A percentile compares a stretch with the other conserved stretches of the same genome.
These are phyloP conservation scores for Hemibagrus guttatus DNA, from an alignment of 2,797 vertebrate species.

Conservation along the genomic window DNA sequence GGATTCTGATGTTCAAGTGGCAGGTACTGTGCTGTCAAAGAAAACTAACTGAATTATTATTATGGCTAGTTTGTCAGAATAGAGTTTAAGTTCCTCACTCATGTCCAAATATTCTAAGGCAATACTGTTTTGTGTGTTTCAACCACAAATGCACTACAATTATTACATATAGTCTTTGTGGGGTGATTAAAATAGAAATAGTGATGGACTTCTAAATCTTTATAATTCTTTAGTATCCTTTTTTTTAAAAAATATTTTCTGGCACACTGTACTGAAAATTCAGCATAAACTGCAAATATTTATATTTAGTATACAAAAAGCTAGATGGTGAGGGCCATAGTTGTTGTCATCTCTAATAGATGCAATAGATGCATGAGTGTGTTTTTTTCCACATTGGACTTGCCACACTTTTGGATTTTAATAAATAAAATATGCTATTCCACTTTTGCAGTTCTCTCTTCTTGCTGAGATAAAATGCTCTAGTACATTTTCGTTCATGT, in stretches of 20 bases:
- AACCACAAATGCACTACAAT: neutral
- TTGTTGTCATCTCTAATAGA: slow-evolving; percentile 33
- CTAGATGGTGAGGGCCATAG: neutral
- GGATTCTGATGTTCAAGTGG: neutral
- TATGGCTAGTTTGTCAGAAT: neutral
- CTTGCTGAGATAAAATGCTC: slow-evolving; percentile 43
- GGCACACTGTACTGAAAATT: neutral
- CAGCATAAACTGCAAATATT: neutral
- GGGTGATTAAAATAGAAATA: neutral
- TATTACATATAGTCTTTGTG: neutral
- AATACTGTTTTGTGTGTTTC: neutral
- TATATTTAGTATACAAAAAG: neutral
- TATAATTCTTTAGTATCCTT: neutral
- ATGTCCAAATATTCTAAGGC: neutral
- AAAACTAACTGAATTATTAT: neutral
- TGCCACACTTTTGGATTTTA: slow-evolving; percentile 49
- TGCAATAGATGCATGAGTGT: slow-evolving; percentile 39
- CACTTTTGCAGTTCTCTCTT: slow-evolving; percentile 29
- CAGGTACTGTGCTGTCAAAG: neutral
- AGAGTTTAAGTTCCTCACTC: neutral
- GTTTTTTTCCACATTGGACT: slow-evolving; percentile 40
- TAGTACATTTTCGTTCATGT: slow-evolving; percentile 59
- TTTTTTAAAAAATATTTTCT: too few species aligned
- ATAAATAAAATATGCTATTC: slow-evolving; percentile 60
- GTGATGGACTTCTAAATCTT: neutral